Conservation (phyloP, 1,140 invertebrate species). For the Pseudomyrmex dendroicus region DNA sequence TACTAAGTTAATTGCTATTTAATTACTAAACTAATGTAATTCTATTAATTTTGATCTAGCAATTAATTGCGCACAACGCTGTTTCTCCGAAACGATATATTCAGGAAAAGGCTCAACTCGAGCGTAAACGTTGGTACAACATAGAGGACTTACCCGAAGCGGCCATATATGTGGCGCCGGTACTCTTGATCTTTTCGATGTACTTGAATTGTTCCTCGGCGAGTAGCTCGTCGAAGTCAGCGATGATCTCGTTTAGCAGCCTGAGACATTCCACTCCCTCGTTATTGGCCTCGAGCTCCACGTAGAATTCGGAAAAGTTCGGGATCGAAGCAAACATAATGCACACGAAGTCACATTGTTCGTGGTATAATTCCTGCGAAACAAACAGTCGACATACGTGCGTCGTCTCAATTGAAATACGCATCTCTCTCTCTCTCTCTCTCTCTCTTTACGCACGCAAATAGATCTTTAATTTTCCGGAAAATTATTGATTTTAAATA, state of each 20-base stretch:
- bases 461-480: background rate
- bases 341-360: slow-evolving; percentile 97
- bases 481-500: background rate
- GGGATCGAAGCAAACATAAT: slow-evolving; percentile 98
- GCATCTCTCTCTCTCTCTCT: too few relatives aligned
- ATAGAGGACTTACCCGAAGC: slow-evolving; percentile 90
- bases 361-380: slow-evolving; percentile 95
- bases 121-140: background rate
- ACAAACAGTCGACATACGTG: background rate
- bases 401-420: background rate
- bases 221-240: slow-evolving; percentile 97
- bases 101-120: background rate
- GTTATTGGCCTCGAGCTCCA: slow-evolving; percentile 97
- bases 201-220: slow-evolving; percentile 94
- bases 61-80: background rate
- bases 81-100: background rate
- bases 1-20: background rate
- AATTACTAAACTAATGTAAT: slow-evolving; percentile 9
- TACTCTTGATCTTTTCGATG: slow-evolving; percentile 99
- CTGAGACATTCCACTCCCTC: slow-evolving; percentile 97
- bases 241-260: slow-evolving; percentile 98
- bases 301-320: slow-evolving; percentile 98
- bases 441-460: background rate
- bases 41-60: background rate
- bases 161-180: slow-evolving; percentile 98